A percentile compares a stretch with the other conserved stretches of the same genome.
phyloP scores from a whole-genome alignment of 64 coral and sea anemone species.

The Astreopora myriophthalma region DNA sequence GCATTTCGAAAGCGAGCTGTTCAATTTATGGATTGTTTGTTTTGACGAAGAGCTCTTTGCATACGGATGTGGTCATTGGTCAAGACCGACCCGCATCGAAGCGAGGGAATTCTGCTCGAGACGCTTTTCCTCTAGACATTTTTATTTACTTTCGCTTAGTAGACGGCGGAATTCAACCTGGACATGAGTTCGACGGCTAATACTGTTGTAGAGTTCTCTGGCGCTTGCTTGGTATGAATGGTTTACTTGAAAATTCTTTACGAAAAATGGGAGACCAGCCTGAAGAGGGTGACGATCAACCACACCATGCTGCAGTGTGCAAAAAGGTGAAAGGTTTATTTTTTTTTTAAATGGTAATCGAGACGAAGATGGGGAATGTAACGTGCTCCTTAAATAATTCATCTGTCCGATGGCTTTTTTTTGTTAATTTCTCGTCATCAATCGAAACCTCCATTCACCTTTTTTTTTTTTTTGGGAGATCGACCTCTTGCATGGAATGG shows the following conservation, averaged over 20 bases:
- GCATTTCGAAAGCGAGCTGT: slow-evolving; percentile 16
- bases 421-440: not conserved
- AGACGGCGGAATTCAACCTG: not conserved
- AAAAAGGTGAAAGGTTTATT: slow-evolving; percentile 1
- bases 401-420: not conserved
- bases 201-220: not conserved
- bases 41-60: slow-evolving; percentile 41
- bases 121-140: not conserved
- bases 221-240: not conserved
- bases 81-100: slow-evolving; percentile 9
- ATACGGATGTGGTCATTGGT: slow-evolving; percentile 54
- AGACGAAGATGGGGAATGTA: slow-evolving; percentile 24
- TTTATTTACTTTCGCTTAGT: not conserved
- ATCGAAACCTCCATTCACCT: not conserved
- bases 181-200: not conserved
- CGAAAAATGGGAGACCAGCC: not conserved
- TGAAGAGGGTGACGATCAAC: slow-evolving; percentile 26
- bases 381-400: slow-evolving; percentile 13
- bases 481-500: no score
- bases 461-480: no score
- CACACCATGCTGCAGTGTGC: slow-evolving; percentile 21
- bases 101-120: slow-evolving; percentile 39
- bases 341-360: not conserved
- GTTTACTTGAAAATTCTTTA: not conserved
- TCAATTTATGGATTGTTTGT: slow-evolving; percentile 34